Percentiles rank a stretch among this genome's conserved stretches.
phyloP scores from a whole-genome alignment of 2,888 invertebrate species.

The Mesopsocus fuscifrons region DNA sequence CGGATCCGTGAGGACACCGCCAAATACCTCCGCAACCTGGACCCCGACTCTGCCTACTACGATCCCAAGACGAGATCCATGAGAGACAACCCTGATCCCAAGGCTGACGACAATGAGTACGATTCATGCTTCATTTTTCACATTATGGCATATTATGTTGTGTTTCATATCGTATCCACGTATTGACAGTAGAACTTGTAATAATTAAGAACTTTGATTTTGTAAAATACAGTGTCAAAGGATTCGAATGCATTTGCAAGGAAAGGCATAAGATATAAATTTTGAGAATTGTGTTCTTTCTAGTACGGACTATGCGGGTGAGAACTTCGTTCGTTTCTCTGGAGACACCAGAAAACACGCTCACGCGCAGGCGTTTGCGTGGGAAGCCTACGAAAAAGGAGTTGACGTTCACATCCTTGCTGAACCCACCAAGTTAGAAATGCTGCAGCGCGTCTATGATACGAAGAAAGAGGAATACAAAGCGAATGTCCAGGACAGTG shows the following conservation, averaged over 20 bases:
- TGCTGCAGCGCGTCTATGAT: conserved; percentile 75
- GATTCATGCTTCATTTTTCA: too few species aligned
- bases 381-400: conserved; percentile 88
- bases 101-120: conserved; percentile 19
- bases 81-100: conserved; percentile 85
- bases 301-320: conserved; percentile 69
- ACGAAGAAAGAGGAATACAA: conserved; percentile 81
- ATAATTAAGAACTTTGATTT: too few species aligned
- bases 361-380: conserved; percentile 85
- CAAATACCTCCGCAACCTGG: conserved; percentile 90
- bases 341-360: conserved; percentile 89
- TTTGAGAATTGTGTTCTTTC: too few species aligned
- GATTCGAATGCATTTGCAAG: too few species aligned
- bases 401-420: conserved; percentile 90
- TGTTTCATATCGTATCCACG: too few species aligned
- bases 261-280: too few species aligned
- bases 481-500: conserved; percentile 52
- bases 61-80: conserved; percentile 98
- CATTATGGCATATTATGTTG: too few species aligned
- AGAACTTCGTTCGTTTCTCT: conserved; percentile 87
- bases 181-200: too few species aligned
- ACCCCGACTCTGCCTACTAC: conserved; percentile 95
- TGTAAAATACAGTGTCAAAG: too few species aligned
- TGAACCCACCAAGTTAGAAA: conserved; percentile 92
- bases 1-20: conserved; percentile 98